Conservation (phyloP, 2,888 invertebrate genomes). For the Chaitophorus viminalis region DNA sequence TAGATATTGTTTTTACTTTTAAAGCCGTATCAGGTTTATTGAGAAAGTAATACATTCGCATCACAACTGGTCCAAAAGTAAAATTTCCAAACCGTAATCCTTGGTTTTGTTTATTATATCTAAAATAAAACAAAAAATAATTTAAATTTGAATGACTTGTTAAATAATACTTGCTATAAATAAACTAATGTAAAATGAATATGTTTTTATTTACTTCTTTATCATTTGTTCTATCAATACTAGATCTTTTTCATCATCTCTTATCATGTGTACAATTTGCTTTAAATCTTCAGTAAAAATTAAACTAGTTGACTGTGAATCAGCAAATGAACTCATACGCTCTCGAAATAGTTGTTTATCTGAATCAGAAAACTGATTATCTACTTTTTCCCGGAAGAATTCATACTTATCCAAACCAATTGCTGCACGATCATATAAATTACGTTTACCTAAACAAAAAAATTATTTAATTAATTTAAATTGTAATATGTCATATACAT, state of each 20-base stretch:
- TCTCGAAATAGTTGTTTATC: constrained; percentile 71
- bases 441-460: constrained; percentile 55
- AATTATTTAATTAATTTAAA: background rate
- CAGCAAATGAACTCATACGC: constrained; percentile 77
- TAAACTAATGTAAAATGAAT: background rate
- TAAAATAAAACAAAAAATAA: constrained; percentile 67
- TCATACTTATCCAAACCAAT: constrained; percentile 75
- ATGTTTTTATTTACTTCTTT: constrained; percentile 70
- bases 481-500: background rate
- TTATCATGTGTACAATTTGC: constrained; percentile 79
- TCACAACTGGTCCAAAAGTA: constrained; percentile 83
- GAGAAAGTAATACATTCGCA: constrained; percentile 80
- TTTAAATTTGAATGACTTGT: constrained; percentile 20
- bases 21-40: constrained; percentile 77
- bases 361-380: constrained; percentile 71
- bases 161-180: background rate
- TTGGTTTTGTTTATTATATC: constrained; percentile 77
- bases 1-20: constrained; percentile 67
- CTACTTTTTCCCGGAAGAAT: constrained; percentile 70
- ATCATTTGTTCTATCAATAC: constrained; percentile 76
- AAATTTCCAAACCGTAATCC: constrained; percentile 82
- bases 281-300: constrained; percentile 88
- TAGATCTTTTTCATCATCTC: constrained; percentile 73
- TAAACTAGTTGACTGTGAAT: constrained; percentile 72
- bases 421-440: constrained; percentile 68